Evolutionary conservation across 2,888 invertebrate genomes (phyloP).

Genomic region (Anthrax anthrax): DNA sequence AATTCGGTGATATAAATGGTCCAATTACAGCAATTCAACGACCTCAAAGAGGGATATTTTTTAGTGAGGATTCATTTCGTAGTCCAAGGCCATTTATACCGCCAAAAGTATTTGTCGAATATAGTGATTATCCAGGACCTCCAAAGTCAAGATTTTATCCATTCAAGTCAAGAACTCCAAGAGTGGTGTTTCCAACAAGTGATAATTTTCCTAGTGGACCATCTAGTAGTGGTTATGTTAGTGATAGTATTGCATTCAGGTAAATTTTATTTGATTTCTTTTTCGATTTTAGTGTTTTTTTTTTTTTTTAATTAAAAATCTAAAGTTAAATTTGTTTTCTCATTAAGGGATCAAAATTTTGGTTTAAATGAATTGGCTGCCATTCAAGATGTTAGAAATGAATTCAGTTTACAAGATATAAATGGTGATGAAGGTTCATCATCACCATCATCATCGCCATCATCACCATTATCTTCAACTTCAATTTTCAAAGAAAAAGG

Average conservation of each 20-base stretch:
- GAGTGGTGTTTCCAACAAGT: slow-evolving; percentile 32
- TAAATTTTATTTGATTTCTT: slow-evolving; percentile 9
- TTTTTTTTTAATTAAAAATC: background rate
- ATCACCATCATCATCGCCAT: background rate
- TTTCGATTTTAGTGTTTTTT: background rate
- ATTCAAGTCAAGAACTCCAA: slow-evolving; percentile 31
- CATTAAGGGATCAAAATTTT: slow-evolving; percentile 46
- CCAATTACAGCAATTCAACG: slow-evolving; percentile 29
- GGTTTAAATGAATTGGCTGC: slow-evolving; percentile 42
- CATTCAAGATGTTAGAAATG: slow-evolving; percentile 39
- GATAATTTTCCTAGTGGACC: slow-evolving; percentile 29
- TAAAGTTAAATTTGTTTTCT: background rate
- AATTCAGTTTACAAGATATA: slow-evolving; percentile 48
- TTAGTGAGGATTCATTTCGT: slow-evolving; percentile 23
- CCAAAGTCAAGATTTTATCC: slow-evolving; percentile 30
- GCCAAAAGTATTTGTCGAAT: slow-evolving; percentile 30
- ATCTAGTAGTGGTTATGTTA: slow-evolving; percentile 28
- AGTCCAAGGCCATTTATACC: slow-evolving; percentile 24
- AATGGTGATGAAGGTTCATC: slow-evolving; percentile 36
- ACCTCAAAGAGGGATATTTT: slow-evolving; percentile 26
- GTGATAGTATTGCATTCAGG: slow-evolving; percentile 34
- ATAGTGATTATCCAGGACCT: slow-evolving; percentile 23
- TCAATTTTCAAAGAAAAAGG: slow-evolving; percentile 45
- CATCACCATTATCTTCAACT: too few relatives aligned
- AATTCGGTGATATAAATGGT: slow-evolving; percentile 34